These are phyloP conservation scores for Eulemur rufifrons DNA, from an alignment of 2,113 vertebrate genomes.

Conservation along the genomic window DNA sequence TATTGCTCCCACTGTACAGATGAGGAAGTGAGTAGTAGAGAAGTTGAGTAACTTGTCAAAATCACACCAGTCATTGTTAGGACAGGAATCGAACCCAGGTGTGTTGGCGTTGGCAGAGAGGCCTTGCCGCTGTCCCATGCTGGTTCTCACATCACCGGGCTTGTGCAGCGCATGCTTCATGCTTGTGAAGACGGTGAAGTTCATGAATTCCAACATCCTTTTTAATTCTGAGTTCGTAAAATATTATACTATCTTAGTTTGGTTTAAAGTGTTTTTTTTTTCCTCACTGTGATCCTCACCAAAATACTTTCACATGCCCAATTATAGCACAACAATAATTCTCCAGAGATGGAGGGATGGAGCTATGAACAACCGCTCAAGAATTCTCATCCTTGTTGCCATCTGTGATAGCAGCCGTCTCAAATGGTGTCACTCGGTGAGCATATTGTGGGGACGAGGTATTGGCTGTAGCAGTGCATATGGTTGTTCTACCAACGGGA, in stretches of 20 bases:
- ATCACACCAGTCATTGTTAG: neutral
- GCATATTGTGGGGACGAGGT: neutral
- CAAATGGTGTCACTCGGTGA: accelerated
- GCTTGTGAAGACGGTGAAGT: accelerated
- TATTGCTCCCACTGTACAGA: neutral
- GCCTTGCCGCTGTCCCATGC: accelerated
- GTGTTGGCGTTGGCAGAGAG: accelerated
- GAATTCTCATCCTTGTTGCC: neutral
- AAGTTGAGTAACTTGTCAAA: neutral
- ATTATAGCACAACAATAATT: neutral
- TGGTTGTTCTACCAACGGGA: neutral
- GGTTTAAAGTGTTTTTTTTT: neutral
- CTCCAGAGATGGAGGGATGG: neutral
- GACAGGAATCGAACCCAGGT: neutral
- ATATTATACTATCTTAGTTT: neutral
- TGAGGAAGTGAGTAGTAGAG: neutral
- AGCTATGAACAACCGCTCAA: neutral
- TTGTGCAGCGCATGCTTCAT: accelerated
- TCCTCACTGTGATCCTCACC: neutral
- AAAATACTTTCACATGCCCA: neutral
- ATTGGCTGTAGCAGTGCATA: accelerated
- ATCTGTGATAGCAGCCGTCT: neutral
- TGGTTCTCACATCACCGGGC: accelerated
- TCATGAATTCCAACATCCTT: neutral
- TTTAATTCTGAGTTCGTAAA: neutral